Evolutionary conservation across 2,797 vertebrate genomes (phyloP), one percentile per base, ranked within the genome.

Genomic region (Avahi laniger): DNA sequence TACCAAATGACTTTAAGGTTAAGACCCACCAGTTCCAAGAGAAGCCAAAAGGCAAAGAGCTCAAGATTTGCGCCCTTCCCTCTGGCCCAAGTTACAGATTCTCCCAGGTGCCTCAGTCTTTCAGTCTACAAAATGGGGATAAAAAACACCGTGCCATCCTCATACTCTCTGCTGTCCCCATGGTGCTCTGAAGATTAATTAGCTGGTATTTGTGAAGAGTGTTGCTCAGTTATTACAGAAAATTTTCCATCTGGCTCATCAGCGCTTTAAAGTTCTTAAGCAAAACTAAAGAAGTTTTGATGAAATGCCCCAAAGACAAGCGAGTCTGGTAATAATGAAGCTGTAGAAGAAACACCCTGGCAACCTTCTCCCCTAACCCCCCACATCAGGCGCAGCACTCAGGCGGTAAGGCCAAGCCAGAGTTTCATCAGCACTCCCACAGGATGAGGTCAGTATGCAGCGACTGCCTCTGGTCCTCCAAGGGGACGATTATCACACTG

Each of bases 371-470:
- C 75, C 82, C 28, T 9, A 38, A 2, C 91, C 97, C 96, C 94
- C 33, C 0, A 26, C 15, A 5, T 0, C 61, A 28, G 84, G 97
- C 92, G 81, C 22, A 0, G 91, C 73, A 95, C 96, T 91, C 80
- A 95, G 98, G 97, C 93, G 86, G 98, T 93, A 98, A 98, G 94
- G 98, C 90, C 67, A 78, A 57, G 93, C 81, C 90, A 72, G 61
- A 93, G 98, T 99, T 99, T 99, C 99, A 99, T 99, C 99, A 99
- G 98, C 97, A 43, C 96, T 97, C 98, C 98, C 98, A 79, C 5
- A 8, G 98, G 98, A 98, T 88, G 95, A 91, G 93, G 96, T 96
- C 95, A 97, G 97, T 91, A 48, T 89, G 93, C 9, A 84, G 91
- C 13, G n/a, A 83, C 97, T 70, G 97, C 97, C 89, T 79, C 95